Evolutionary conservation across 2,888 invertebrate species (phyloP).

Genomic region (Dusona sp.): DNA sequence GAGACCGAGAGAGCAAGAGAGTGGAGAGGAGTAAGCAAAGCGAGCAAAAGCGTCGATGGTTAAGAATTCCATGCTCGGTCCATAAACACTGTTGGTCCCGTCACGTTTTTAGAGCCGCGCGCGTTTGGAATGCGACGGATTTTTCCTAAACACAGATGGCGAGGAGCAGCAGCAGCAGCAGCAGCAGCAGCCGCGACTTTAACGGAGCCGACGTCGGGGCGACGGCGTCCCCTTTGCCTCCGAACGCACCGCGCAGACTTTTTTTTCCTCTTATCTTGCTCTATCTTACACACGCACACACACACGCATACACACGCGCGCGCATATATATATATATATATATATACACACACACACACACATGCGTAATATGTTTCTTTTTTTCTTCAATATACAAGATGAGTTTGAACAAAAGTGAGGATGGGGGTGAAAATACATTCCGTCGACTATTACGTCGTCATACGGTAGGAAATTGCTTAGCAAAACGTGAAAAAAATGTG

Average conservation of each 20-base stretch:
- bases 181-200: constrained; percentile 77
- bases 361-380: too few species aligned
- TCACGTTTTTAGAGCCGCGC: constrained; percentile 76
- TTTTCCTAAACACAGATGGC: constrained; percentile 82
- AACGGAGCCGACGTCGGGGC: constrained; percentile 29
- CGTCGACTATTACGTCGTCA: too few species aligned
- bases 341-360: too few species aligned
- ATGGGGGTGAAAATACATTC: too few species aligned
- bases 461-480: too few species aligned
- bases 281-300: too few species aligned
- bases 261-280: not conserved
- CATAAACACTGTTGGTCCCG: constrained; percentile 72
- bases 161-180: constrained; percentile 80
- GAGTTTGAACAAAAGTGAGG: not conserved
- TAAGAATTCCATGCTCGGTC: constrained; percentile 68
- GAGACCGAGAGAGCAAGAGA: not conserved
- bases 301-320: too few species aligned
- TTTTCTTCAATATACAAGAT: not conserved
- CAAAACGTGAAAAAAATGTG: too few species aligned
- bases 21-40: not conserved
- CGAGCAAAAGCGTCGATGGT: constrained; percentile 48
- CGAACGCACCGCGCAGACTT: too few species aligned
- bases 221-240: constrained; percentile 20
- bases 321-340: too few species aligned
- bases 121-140: constrained; percentile 77